Conservation (phyloP, 1,140 invertebrate genomes). For the Heliconius congener region DNA sequence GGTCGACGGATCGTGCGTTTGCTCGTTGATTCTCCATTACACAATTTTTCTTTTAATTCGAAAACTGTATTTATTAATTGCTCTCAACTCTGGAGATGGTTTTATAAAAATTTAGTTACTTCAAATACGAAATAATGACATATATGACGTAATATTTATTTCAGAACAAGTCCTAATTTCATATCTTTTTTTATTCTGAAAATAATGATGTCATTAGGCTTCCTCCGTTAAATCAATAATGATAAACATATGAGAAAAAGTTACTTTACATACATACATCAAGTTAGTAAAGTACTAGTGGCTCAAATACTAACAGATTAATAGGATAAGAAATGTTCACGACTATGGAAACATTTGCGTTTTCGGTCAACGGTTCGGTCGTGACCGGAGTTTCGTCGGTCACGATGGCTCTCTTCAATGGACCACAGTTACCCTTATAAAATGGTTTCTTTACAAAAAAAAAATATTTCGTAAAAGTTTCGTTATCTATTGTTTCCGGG, state of each 20-base stretch:
- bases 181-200: no score
- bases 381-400: slow-evolving; percentile 59
- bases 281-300: not conserved
- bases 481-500: slow-evolving; percentile 44
- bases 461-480: slow-evolving; percentile 25
- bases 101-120: not conserved
- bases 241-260: no score
- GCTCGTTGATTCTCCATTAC: slow-evolving; percentile 39
- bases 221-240: no score
- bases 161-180: no score
- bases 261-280: no score
- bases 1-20: slow-evolving; percentile 47
- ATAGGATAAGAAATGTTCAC: not conserved
- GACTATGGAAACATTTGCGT: not conserved
- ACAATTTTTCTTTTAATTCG: not conserved
- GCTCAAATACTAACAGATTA: not conserved
- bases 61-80: not conserved
- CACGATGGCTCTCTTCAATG: slow-evolving; percentile 54
- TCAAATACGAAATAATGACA: no score
- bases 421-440: slow-evolving; percentile 48
- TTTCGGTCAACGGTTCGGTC: slow-evolving; percentile 38
- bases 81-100: not conserved
- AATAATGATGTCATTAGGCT: no score
- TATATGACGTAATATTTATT: no score
- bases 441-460: slow-evolving; percentile 44